phyloP scores from a whole-genome alignment of 2,113 vertebrate genomes.

The Phylloscopus trochiloides region DNA sequence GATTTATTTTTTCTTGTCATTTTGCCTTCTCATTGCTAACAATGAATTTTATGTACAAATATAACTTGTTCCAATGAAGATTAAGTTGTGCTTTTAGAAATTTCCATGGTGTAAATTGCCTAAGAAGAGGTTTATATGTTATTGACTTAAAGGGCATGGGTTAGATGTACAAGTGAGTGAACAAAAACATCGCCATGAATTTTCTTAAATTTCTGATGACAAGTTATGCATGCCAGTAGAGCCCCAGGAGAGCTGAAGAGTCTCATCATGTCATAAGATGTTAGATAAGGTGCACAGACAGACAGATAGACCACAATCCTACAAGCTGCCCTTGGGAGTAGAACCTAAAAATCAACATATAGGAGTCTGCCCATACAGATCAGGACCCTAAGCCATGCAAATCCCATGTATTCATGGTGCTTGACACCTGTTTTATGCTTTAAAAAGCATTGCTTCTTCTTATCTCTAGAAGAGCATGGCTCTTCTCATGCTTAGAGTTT shows the following conservation, averaged over 20 bases:
- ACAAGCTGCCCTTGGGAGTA: conserved; percentile 3
- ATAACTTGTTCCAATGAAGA: not conserved
- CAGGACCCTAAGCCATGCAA: not conserved
- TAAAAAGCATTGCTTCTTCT: not conserved
- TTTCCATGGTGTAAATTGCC: not conserved
- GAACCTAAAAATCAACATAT: not conserved
- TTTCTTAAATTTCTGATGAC: conserved; percentile 15
- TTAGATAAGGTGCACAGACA: conserved; percentile 30
- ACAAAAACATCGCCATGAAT: not conserved
- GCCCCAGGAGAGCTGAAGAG: conserved; percentile 10
- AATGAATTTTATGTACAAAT: not conserved
- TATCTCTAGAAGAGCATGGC: not conserved
- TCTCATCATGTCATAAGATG: conserved; percentile 5
- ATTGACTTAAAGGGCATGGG: not conserved
- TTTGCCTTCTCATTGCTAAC: not conserved
- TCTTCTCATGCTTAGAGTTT: not conserved
- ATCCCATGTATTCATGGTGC: not conserved
- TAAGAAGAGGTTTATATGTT: not conserved
- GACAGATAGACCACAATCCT: conserved; percentile 37
- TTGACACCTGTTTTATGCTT: not conserved
- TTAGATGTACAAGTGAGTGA: not conserved
- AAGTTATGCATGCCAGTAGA: conserved; percentile 1
- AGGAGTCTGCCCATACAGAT: conserved; percentile 1
- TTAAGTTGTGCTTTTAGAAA: not conserved
- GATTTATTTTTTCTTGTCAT: not conserved